Conservation (phyloP, 2,888 invertebrate species). For the Palloptera scutellata region DNA sequence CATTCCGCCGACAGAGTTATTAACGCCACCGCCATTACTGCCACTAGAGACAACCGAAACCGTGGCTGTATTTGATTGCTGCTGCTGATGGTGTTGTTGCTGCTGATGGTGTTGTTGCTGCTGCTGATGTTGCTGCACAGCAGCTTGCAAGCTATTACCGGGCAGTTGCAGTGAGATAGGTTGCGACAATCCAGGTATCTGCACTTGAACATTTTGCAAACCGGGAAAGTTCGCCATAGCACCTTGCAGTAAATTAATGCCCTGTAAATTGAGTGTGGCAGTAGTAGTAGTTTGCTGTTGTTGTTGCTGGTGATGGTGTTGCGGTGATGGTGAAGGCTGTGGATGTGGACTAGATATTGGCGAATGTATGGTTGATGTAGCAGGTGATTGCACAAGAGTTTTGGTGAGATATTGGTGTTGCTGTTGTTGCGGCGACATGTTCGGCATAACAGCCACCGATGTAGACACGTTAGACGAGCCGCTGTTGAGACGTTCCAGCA, state of each 20-base stretch:
- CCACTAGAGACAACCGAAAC: conserved; percentile 38
- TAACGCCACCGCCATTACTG: conserved; percentile 31
- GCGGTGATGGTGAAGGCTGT: conserved; percentile 60
- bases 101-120: conserved; percentile 47
- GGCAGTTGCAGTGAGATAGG: conserved; percentile 83
- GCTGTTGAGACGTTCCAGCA: conserved; percentile 61
- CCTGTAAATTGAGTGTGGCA: conserved; percentile 70
- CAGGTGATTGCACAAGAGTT: conserved; percentile 62
- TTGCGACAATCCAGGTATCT: conserved; percentile 85
- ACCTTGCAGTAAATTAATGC: conserved; percentile 76
- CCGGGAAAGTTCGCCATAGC: conserved; percentile 69
- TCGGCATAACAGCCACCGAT: conserved; percentile 51
- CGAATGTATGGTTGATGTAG: conserved; percentile 64
- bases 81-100: conserved; percentile 45
- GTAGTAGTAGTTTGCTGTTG: conserved; percentile 58
- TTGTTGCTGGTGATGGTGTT: conserved; percentile 61
- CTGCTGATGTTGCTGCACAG: conserved; percentile 52
- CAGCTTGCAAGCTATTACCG: conserved; percentile 68
- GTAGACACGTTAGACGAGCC: conserved; percentile 49
- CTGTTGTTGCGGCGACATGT: conserved; percentile 60
- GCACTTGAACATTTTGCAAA: conserved; percentile 78
- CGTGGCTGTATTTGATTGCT: conserved; percentile 36
- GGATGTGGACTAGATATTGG: conserved; percentile 71
- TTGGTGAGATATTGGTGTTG: conserved; percentile 55
- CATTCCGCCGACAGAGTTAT: conserved; percentile 27